Percentiles rank a stretch among this genome's conserved stretches.
phyloP scores from a whole-genome alignment of 2,113 vertebrate species.

The Sapayoa aenigma region DNA sequence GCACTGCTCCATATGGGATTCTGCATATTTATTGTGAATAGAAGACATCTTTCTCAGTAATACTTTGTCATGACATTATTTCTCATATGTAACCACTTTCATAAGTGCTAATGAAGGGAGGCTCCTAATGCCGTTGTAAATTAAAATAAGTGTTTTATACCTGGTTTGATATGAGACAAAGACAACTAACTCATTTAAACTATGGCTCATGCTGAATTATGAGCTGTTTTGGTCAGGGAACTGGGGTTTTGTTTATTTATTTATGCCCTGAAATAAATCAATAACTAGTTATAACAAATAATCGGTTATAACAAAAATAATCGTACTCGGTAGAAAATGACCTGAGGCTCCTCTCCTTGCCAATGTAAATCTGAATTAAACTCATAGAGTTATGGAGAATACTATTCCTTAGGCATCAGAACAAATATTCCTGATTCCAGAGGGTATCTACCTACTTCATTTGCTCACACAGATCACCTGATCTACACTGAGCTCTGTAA shows the following conservation, averaged over 20 bases:
- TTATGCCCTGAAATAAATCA: neutral
- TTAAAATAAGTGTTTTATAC: neutral
- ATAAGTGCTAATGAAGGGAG: neutral
- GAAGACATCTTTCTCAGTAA: neutral
- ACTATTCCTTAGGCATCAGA: neutral
- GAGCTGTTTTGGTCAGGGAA: neutral
- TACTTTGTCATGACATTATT: neutral
- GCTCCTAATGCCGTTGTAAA: neutral
- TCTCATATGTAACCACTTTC: neutral
- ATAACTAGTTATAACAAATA: neutral
- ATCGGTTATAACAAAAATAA: neutral
- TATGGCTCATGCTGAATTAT: neutral
- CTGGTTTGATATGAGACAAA: neutral
- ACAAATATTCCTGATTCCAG: neutral
- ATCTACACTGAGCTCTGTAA: neutral
- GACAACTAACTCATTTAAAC: neutral
- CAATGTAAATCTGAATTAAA: neutral
- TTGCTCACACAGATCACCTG: neutral
- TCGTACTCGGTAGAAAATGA: neutral
- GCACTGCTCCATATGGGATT: neutral
- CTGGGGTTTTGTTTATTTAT: neutral
- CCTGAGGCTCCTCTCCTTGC: neutral
- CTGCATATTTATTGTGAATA: neutral
- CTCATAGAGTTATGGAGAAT: neutral
- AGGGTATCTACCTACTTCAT: neutral